Conservation (phyloP, 2,113 vertebrate genomes). For the Seriola rivoliana region DNA sequence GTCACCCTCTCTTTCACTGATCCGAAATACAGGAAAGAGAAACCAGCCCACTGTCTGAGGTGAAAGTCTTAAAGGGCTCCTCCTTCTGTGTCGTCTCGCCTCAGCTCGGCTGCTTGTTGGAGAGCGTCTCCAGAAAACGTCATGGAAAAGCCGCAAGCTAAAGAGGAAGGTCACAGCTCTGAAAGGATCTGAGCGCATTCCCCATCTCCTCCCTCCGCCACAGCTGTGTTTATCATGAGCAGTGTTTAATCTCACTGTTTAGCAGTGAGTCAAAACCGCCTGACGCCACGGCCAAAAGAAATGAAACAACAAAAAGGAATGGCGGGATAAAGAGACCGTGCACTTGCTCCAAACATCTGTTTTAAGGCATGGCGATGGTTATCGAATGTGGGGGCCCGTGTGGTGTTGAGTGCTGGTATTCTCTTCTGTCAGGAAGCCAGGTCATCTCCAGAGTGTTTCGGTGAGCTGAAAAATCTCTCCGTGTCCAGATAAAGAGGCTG, state of each 20-base stretch:
- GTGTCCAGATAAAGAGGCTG: neutral
- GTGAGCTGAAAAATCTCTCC: neutral
- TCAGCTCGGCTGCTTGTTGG: neutral
- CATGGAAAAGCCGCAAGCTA: conserved; percentile 24
- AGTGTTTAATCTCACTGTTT: conserved; percentile 25
- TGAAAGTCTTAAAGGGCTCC: neutral
- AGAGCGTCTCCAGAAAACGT: conserved; percentile 17
- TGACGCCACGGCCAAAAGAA: neutral
- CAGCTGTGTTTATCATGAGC: conserved; percentile 64
- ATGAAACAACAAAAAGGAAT: conserved; percentile 1
- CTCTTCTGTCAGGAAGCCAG: conserved; percentile 10
- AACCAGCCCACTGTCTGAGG: neutral
- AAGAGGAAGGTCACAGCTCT: conserved; percentile 18
- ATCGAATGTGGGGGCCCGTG: neutral
- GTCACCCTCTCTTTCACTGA: neutral
- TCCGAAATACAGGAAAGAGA: neutral
- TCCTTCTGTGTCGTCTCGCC: neutral
- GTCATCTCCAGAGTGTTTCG: neutral
- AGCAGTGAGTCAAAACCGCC: conserved; percentile 16
- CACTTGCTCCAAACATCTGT: conserved; percentile 57
- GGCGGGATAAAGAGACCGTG: neutral
- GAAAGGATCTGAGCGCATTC: conserved; percentile 32
- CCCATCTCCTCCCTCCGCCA: conserved; percentile 24
- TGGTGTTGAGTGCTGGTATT: conserved; percentile 1
- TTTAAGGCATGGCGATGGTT: neutral